phyloP scores from a whole-genome alignment of 2,888 invertebrate species.

The Melieria picta region DNA sequence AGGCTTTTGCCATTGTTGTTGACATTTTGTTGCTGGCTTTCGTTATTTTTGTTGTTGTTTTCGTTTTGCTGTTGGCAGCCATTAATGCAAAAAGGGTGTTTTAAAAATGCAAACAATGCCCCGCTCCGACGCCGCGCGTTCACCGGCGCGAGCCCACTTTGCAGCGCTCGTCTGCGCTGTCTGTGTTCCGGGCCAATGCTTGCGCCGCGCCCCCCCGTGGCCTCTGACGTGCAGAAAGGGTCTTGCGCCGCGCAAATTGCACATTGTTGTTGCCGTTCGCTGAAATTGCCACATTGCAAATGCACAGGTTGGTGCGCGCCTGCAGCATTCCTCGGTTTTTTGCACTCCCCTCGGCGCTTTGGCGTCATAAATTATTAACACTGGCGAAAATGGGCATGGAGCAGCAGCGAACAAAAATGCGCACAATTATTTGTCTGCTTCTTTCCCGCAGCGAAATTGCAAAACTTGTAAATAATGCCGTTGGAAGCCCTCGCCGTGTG shows the following conservation, averaged over 20 bases:
- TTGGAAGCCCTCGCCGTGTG: too few relatives aligned
- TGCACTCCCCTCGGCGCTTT: slow-evolving; percentile 49
- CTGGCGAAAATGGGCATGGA: not conserved
- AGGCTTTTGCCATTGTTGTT: too few relatives aligned
- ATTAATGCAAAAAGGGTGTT: slow-evolving; percentile 54
- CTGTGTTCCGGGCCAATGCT: not conserved
- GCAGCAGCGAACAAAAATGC: slow-evolving; percentile 4
- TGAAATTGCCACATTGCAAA: slow-evolving; percentile 52
- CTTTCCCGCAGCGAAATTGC: too few relatives aligned
- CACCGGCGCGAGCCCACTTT: not conserved
- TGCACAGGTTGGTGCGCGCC: slow-evolving; percentile 54
- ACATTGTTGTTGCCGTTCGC: not conserved
- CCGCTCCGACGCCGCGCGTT: not conserved
- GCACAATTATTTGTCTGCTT: slow-evolving; percentile 1
- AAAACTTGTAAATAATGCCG: too few relatives aligned
- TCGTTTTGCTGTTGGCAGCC: slow-evolving; percentile 31
- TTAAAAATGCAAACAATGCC: slow-evolving; percentile 49
- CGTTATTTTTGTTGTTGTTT: not conserved
- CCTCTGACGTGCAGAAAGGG: slow-evolving; percentile 4
- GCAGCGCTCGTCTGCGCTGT: not conserved
- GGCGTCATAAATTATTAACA: slow-evolving; percentile 57
- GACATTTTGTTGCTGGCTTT: not conserved
- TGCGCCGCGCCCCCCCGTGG: slow-evolving; percentile 28
- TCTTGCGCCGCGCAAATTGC: not conserved
- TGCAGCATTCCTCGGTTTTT: slow-evolving; percentile 38